Evolutionary conservation across 2,888 invertebrate genomes (phyloP).

Genomic region (Lithodes maja): DNA sequence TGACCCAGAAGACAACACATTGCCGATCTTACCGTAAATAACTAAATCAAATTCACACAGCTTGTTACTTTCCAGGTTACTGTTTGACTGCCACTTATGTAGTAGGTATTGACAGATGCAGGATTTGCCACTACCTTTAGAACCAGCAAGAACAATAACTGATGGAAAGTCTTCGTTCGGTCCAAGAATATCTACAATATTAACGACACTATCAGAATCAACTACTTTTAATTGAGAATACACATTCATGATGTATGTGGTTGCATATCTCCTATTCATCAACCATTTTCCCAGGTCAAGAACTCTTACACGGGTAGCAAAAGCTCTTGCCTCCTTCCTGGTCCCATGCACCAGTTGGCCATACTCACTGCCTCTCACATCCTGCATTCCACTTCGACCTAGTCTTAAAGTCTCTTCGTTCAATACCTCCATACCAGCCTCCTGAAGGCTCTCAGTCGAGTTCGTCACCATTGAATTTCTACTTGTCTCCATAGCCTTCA

Average conservation of each 20-base stretch:
- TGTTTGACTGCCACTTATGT: constrained; percentile 50
- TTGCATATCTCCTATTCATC: constrained; percentile 18
- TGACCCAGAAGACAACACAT: constrained; percentile 36
- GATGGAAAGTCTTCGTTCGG: constrained; percentile 15
- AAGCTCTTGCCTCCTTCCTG: constrained; percentile 24
- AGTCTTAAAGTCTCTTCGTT: neutral
- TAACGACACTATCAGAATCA: constrained; percentile 1
- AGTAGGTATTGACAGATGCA: constrained; percentile 55
- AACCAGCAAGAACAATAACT: constrained; percentile 42
- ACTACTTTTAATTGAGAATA: constrained; percentile 29
- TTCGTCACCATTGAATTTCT: constrained; percentile 2
- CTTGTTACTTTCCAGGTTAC: neutral
- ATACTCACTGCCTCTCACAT: neutral
- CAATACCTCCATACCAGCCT: neutral
- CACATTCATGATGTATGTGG: neutral
- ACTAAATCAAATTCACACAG: constrained; percentile 59
- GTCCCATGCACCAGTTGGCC: constrained; percentile 10
- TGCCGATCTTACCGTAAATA: constrained; percentile 28
- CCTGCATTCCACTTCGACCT: constrained; percentile 16
- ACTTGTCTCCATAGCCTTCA: neutral
- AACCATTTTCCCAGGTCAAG: constrained; percentile 46
- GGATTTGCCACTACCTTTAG: constrained; percentile 58
- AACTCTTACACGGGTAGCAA: constrained; percentile 19
- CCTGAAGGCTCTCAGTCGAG: neutral
- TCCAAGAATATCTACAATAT: constrained; percentile 20